A percentile compares a stretch with the other conserved stretches of the same genome.
Conservation (phyloP, 2,888 invertebrate genomes). For the Cataglyphis cursor region DNA sequence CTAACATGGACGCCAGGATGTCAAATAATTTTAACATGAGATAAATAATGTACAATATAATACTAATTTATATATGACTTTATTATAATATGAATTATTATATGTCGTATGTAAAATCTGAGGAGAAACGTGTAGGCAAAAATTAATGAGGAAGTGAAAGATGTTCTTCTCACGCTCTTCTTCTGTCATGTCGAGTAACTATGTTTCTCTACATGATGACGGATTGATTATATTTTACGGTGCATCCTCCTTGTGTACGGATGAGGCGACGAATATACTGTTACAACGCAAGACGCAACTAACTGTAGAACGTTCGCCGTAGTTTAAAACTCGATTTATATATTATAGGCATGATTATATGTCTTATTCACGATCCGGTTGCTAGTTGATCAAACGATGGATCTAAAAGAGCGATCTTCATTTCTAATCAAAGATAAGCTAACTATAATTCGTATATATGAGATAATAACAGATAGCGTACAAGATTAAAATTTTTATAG, state of each 20-base stretch:
- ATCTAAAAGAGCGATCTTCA: slow-evolving; percentile 14
- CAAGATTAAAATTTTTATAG: neutral
- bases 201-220: slow-evolving; percentile 15
- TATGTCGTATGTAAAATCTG: neutral
- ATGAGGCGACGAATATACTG: slow-evolving; percentile 72
- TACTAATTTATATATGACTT: neutral
- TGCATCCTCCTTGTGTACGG: slow-evolving; percentile 28
- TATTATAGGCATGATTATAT: slow-evolving; percentile 49
- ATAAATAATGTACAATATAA: neutral
- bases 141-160: neutral
- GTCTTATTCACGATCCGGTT: slow-evolving; percentile 27
- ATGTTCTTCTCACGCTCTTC: slow-evolving; percentile 1
- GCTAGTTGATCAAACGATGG: neutral
- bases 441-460: neutral
- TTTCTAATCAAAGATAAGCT: neutral
- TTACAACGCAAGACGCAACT: slow-evolving; percentile 71
- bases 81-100: neutral
- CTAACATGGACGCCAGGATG: neutral
- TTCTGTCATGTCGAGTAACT: neutral
- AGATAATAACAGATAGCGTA: neutral
- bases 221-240: slow-evolving; percentile 63
- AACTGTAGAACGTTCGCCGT: slow-evolving; percentile 79
- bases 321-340: slow-evolving; percentile 28
- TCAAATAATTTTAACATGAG: neutral
- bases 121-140: neutral